These are phyloP conservation scores for Pao palembangensis DNA, from an alignment of 2,113 vertebrate genomes.

Conservation along the genomic window DNA sequence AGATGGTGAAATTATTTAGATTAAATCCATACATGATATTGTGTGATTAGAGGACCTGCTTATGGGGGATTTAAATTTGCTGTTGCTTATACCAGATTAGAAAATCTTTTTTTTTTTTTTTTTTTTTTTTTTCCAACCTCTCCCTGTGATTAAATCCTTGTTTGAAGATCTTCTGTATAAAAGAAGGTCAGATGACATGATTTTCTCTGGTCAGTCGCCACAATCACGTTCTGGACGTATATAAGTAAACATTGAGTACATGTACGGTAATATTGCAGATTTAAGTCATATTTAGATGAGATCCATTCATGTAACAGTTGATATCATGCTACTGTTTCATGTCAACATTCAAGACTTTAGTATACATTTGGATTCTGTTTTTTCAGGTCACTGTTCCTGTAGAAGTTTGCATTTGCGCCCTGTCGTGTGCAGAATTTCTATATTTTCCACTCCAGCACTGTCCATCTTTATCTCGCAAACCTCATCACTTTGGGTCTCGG, in stretches of 20 bases:
- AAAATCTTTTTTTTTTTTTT: too few species aligned
- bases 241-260: constrained; percentile 2
- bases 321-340: constrained; percentile 28
- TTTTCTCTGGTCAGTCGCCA: not conserved
- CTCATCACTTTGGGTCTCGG: not conserved
- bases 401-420: too few species aligned
- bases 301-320: constrained; percentile 15
- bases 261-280: constrained; percentile 31
- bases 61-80: constrained; percentile 20
- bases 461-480: not conserved
- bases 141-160: constrained; percentile 7
- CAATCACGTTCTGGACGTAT: constrained; percentile 1
- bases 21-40: constrained; percentile 19
- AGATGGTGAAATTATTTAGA: constrained; percentile 27
- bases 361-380: constrained; percentile 22
- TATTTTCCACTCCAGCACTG: not conserved
- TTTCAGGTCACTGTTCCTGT: constrained; percentile 4
- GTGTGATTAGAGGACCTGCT: constrained; percentile 15
- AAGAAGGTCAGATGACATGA: not conserved
- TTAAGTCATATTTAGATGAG: constrained; percentile 27
- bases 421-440: too few species aligned
- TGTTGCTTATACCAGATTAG: constrained; percentile 24
- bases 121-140: constrained; percentile 2
- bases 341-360: constrained; percentile 20
- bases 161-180: not conserved